Evolutionary conservation across 92 coral and sea anemone species (phyloP).

Genomic region (Porites rus): DNA sequence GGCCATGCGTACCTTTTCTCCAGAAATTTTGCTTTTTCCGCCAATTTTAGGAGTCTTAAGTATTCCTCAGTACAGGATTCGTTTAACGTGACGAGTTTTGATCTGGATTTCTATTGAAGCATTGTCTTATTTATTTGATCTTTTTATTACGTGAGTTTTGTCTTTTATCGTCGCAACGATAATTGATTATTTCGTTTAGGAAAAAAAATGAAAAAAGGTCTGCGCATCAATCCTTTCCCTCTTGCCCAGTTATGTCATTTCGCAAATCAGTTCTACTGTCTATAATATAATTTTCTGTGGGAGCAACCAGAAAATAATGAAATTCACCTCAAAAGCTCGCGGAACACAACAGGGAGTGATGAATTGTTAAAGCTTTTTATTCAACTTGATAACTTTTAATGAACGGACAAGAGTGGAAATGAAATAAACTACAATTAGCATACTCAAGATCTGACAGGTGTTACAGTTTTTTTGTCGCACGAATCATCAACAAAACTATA

Average conservation of each 20-base stretch:
- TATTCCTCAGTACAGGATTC: not conserved
- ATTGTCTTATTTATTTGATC: slow-evolving; percentile 28
- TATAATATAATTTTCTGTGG: slow-evolving; percentile 40
- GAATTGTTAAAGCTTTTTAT: slow-evolving; percentile 64
- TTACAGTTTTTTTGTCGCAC: slow-evolving; percentile 37
- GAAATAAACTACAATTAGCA: slow-evolving; percentile 60
- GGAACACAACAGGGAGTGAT: slow-evolving; percentile 66
- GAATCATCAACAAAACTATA: slow-evolving; percentile 30
- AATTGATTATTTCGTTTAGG: slow-evolving; percentile 13
- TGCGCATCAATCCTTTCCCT: not conserved
- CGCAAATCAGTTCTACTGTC: not conserved
- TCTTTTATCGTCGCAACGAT: slow-evolving; percentile 18
- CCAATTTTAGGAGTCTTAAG: not conserved
- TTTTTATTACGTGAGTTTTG: slow-evolving; percentile 41
- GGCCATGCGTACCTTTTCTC: not conserved
- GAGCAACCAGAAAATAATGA: slow-evolving; percentile 47
- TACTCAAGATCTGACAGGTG: slow-evolving; percentile 61
- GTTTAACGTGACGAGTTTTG: not conserved
- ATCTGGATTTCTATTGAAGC: slow-evolving; percentile 7
- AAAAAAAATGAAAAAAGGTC: not conserved
- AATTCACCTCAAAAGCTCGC: slow-evolving; percentile 55
- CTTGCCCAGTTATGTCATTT: not conserved
- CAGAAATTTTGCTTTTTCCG: not conserved
- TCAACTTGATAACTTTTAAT: slow-evolving; percentile 69
- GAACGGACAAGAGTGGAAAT: slow-evolving; percentile 64